phyloP scores from a whole-genome alignment of 2,113 vertebrate genomes.

The Arenaria interpres region DNA sequence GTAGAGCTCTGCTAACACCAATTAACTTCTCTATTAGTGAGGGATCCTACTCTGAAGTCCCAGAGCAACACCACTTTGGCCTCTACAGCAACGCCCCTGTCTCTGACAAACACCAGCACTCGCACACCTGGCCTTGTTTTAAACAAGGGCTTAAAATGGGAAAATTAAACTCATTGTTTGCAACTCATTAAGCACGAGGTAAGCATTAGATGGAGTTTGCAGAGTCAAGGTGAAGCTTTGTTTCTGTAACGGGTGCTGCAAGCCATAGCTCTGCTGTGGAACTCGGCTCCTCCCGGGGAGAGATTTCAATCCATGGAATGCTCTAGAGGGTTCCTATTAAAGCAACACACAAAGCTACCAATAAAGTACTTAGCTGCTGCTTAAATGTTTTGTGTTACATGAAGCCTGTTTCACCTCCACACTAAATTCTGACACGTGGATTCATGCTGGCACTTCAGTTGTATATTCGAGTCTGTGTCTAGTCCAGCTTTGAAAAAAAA shows the following conservation, averaged over 20 bases:
- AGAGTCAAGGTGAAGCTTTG: neutral
- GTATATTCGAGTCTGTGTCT: neutral
- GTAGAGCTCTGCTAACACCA: neutral
- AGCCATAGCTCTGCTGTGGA: neutral
- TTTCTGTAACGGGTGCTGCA: neutral
- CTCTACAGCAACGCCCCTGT: neutral
- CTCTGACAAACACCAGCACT: neutral
- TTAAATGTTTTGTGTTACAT: neutral
- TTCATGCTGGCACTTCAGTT: neutral
- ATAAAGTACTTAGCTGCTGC: neutral
- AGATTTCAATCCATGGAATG: neutral
- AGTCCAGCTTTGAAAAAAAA: neutral
- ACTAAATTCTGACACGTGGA: fast-evolving
- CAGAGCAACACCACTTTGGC: neutral
- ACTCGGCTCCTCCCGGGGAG: neutral
- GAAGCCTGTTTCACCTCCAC: neutral
- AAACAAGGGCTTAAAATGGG: neutral
- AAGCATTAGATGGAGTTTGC: neutral
- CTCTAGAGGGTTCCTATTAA: neutral
- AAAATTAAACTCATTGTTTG: neutral
- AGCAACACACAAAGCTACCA: neutral
- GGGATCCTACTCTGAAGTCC: neutral
- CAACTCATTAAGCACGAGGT: neutral
- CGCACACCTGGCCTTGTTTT: no score
- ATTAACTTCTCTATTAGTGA: neutral